These are phyloP conservation scores for Rutpela maculata DNA, from an alignment of 2,888 invertebrate genomes.

Conservation along the genomic window DNA sequence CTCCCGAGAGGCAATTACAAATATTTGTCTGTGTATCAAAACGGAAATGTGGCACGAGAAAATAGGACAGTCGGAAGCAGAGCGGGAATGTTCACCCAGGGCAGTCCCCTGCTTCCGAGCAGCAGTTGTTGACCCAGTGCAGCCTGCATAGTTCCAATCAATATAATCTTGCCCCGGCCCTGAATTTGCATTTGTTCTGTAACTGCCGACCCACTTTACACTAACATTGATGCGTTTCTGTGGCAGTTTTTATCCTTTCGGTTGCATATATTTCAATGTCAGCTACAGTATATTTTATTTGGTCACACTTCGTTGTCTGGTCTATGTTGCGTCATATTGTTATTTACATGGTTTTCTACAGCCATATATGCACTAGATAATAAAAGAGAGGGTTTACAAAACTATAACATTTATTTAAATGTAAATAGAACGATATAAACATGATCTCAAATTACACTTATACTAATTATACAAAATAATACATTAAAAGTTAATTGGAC, in stretches of 20 bases:
- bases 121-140: conserved; percentile 57
- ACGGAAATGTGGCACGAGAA: conserved; percentile 17
- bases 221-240: conserved; percentile 21
- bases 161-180: conserved; percentile 52
- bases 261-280: not conserved
- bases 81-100: conserved; percentile 23
- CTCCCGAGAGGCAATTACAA: not conserved
- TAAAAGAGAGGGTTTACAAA: too few species aligned
- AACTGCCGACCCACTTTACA: conserved; percentile 24
- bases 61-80: conserved; percentile 32
- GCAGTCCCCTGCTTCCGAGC: conserved; percentile 30
- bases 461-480: too few species aligned
- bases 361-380: too few species aligned
- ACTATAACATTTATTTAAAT: too few species aligned
- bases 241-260: not conserved
- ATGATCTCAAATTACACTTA: too few species aligned
- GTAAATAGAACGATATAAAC: too few species aligned
- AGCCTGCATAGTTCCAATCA: conserved; percentile 56
- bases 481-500: too few species aligned
- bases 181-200: conserved; percentile 48
- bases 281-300: not conserved
- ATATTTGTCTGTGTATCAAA: not conserved
- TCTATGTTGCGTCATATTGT: too few species aligned
- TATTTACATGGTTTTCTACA: too few species aligned
- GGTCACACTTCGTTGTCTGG: too few species aligned